These are phyloP conservation scores for Dasyornis broadbenti DNA, from an alignment of 2,113 vertebrate species.

Conservation along the genomic window DNA sequence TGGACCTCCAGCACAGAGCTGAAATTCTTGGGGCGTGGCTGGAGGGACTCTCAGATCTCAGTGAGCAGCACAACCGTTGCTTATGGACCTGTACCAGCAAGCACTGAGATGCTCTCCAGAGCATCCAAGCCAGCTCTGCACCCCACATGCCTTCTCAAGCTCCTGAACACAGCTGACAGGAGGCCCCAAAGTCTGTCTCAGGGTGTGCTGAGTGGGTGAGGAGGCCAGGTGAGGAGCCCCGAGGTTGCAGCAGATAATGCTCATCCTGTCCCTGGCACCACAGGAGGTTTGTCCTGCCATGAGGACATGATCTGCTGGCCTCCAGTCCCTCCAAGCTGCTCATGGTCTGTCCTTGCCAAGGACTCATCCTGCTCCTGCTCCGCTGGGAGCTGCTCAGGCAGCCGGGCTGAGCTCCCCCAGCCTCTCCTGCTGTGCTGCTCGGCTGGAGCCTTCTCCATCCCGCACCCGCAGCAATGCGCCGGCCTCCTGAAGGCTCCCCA, in stretches of 20 bases:
- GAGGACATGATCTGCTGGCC: not conserved
- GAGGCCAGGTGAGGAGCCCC: fast-evolving
- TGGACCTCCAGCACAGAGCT: not conserved
- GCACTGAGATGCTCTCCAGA: not conserved
- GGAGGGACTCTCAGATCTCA: not conserved
- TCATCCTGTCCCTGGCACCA: not conserved
- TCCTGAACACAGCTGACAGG: not conserved
- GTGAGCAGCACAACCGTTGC: not conserved
- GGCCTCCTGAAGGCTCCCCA: fast-evolving
- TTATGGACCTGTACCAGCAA: not conserved
- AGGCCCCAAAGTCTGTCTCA: not conserved
- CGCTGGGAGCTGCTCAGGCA: fast-evolving
- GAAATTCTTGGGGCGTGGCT: not conserved
- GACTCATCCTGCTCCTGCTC: not conserved
- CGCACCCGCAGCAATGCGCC: fast-evolving
- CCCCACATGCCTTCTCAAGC: not conserved
- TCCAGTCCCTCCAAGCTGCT: not conserved
- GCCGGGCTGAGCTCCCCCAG: not conserved
- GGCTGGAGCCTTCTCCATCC: not conserved
- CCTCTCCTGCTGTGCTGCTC: not conserved
- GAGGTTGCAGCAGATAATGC: not conserved
- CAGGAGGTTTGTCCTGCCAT: not conserved
- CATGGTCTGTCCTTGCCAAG: not conserved
- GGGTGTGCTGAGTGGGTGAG: not conserved
- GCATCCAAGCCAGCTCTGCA: not conserved